Evolutionary conservation across 2,888 invertebrate genomes (phyloP), one percentile per base, ranked within the genome.

Genomic region (Drepanosiphum platanoidis): DNA sequence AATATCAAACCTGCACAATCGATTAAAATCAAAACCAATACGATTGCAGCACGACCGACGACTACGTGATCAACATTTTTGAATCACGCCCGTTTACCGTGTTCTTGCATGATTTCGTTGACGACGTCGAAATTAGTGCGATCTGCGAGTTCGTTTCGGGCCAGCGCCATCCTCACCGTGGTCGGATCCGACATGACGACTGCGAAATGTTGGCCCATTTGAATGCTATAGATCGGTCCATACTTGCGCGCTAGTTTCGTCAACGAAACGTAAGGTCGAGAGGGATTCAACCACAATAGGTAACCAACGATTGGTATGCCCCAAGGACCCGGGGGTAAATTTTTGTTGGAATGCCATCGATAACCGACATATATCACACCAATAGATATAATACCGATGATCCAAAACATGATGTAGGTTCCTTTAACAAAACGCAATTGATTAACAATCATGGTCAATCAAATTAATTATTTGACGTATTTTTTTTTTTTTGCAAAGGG

Each of bases 91-190:
- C n/a, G n/a, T n/a, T n/a, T n/a, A 96, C 97, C 97, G 89, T 94
- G 93, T 88, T 96, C 96, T 86, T 94, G 91, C 94, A 96, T 95
- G 86, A 96, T 94, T 52, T 96, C 96, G 89, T 96, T 95, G 0
- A 96, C 96, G 74, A 96, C 90, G 89, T 93, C 95, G 1, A 97
- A 91, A 1, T 96, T 96, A 0, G 96, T 96, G 87, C 95, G 91
- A 22, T 95, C 96, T 4, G 94, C 91, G 87, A 95, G 93, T 5
- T 90, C 92, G 64, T 95, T 94, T 89, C 93, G 93, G 0, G 93
- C 91, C 83, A 97, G 92, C 5, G 94, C 93, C 87, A 94, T 93
- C 86, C 94, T 92, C 74, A 97, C 92, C 81, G 95, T 88, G 79
- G 92, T 92, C 13, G 93, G 93, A 89, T 97, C 96, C 0, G 95